Evolutionary conservation across 2,888 invertebrate genomes (phyloP).

Genomic region (Idaea aversata): DNA sequence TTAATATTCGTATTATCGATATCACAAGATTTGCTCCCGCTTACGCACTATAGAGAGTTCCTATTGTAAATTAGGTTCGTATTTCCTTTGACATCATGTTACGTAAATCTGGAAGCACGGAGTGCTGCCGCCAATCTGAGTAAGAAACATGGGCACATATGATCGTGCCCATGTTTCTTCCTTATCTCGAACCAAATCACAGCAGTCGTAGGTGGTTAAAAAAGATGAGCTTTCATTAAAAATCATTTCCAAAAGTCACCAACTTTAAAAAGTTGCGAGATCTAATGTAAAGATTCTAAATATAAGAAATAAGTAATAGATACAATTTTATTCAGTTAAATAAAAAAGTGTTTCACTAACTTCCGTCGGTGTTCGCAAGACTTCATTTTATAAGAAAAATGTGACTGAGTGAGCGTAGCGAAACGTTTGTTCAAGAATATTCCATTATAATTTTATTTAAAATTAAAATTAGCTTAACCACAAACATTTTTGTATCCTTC

Average conservation of each 20-base stretch:
- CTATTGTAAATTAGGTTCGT: not conserved
- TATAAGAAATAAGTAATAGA: not conserved
- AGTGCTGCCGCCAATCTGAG: too few species aligned
- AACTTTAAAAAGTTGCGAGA: not conserved
- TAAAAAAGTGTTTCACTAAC: not conserved
- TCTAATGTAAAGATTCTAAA: not conserved
- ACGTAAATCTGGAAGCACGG: too few species aligned
- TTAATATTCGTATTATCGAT: not conserved
- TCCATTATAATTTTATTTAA: not conserved
- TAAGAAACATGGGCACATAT: too few species aligned
- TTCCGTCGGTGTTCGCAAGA: too few species aligned
- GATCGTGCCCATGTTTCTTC: too few species aligned
- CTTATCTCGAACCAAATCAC: too few species aligned
- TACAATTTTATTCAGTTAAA: not conserved
- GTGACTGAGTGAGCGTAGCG: not conserved
- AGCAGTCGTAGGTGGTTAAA: too few species aligned
- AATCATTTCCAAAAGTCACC: too few species aligned
- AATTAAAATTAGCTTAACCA: not conserved
- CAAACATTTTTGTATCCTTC: not conserved
- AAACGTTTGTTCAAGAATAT: not conserved
- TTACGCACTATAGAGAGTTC: not conserved
- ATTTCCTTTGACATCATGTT: not conserved
- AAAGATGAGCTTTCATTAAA: too few species aligned
- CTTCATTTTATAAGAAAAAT: not conserved
- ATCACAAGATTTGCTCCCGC: not conserved